A percentile compares a stretch with the other conserved stretches of the same genome.
Evolutionary conservation across 2,797 vertebrate species (phyloP).

Genomic region (Loris lydekkerianus): DNA sequence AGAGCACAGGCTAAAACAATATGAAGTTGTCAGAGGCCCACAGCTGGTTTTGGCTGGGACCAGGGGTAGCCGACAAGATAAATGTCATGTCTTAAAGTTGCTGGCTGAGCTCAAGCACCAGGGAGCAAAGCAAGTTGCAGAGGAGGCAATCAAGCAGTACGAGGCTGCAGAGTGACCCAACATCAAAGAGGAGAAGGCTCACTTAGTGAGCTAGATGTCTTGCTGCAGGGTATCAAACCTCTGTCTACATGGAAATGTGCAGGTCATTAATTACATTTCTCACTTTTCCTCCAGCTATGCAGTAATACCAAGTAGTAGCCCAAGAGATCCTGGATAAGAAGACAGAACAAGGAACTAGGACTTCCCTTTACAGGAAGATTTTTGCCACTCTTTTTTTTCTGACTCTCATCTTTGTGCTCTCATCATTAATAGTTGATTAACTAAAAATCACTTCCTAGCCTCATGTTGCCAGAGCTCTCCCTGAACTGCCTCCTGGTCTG

Average conservation of each 20-base stretch:
- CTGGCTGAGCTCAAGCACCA: background rate
- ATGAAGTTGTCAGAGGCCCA: background rate
- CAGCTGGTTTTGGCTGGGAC: accelerated
- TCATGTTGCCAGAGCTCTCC: background rate
- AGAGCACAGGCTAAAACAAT: background rate
- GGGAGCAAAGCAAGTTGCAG: background rate
- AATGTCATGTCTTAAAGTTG: background rate
- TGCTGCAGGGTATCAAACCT: background rate
- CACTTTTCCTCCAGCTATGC: background rate
- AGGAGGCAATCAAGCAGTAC: accelerated
- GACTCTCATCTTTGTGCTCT: background rate
- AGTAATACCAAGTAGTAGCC: background rate
- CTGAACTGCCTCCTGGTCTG: background rate
- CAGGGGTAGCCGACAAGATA: background rate
- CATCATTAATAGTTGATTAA: background rate
- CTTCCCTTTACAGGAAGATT: background rate
- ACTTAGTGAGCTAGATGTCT: too few species aligned
- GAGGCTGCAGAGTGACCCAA: background rate
- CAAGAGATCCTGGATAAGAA: background rate
- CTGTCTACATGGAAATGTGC: background rate
- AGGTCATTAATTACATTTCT: background rate
- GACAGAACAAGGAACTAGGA: background rate
- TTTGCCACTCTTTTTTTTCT: background rate
- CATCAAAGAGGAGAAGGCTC: background rate
- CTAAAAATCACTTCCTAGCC: background rate